These are phyloP conservation scores for Trematomus loennbergii DNA, from an alignment of 2,113 vertebrate genomes.

Conservation along the genomic window DNA sequence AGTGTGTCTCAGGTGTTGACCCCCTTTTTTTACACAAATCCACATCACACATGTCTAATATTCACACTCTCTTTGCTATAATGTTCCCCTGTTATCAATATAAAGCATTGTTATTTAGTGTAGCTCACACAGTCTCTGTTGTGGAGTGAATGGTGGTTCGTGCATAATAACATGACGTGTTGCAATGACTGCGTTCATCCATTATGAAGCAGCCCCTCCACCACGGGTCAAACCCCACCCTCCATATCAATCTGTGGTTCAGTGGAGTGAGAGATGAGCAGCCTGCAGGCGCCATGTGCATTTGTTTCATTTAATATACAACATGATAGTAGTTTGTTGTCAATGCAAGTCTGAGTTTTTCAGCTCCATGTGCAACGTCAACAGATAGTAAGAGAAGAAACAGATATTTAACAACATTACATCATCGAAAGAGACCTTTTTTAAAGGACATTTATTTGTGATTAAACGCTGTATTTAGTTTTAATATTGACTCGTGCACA, in stretches of 20 bases:
- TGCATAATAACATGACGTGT: slow-evolving; percentile 52
- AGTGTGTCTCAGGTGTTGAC: background rate
- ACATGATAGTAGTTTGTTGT: no score
- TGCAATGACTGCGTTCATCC: slow-evolving; percentile 57
- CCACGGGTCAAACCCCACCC: slow-evolving; percentile 31
- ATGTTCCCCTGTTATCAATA: background rate
- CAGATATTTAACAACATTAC: no score
- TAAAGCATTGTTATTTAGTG: background rate
- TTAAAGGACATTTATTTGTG: no score
- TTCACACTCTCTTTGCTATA: background rate
- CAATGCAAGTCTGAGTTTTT: no score
- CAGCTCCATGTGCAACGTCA: no score
- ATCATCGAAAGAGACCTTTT: no score
- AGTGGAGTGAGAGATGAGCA: slow-evolving; percentile 69
- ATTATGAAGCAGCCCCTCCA: slow-evolving; percentile 71
- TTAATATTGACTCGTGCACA: no score
- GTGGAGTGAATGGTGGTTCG: slow-evolving; percentile 41
- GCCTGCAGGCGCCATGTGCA: slow-evolving; percentile 41
- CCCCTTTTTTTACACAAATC: background rate
- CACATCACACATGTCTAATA: background rate
- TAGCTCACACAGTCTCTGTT: background rate
- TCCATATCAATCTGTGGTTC: slow-evolving; percentile 53
- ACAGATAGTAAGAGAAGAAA: no score
- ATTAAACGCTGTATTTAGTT: no score
- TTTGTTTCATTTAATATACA: background rate